These are phyloP conservation scores for Phytoseiulus persimilis DNA, from an alignment of 2,888 invertebrate species.

Conservation along the genomic window DNA sequence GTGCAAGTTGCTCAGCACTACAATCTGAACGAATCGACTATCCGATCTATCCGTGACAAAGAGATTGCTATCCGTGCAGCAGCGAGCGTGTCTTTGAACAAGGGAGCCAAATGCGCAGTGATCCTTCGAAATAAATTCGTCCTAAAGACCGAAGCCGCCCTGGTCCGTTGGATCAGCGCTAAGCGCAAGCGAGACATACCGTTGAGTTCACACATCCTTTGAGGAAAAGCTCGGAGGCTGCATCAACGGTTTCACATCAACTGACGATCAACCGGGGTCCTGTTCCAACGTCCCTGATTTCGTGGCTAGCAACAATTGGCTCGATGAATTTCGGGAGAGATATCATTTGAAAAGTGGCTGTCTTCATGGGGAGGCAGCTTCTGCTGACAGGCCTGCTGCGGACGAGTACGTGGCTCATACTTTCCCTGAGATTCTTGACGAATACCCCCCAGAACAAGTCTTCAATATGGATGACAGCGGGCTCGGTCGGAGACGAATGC, in stretches of 20 bases:
- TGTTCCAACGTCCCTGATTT: constrained; percentile 38
- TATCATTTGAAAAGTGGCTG: constrained; percentile 40
- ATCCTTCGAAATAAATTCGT: no score
- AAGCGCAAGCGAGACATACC: constrained; percentile 36
- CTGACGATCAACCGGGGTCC: no score
- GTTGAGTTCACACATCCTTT: constrained; percentile 40
- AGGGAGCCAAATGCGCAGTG: no score
- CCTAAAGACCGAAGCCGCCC: not conserved
- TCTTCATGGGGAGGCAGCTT: constrained; percentile 39
- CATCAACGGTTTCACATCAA: constrained; percentile 16
- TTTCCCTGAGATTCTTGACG: constrained; percentile 41
- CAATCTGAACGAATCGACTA: no score
- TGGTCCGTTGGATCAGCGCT: constrained; percentile 42
- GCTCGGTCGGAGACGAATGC: constrained; percentile 45
- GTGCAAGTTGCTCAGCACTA: no score
- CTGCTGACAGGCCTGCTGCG: constrained; percentile 40
- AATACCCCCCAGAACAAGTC: constrained; percentile 43
- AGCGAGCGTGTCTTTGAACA: no score
- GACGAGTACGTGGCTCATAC: not conserved
- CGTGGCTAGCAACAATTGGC: constrained; percentile 43
- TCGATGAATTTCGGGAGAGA: constrained; percentile 43
- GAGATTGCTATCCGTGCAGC: no score
- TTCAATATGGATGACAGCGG: constrained; percentile 45
- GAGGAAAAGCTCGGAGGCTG: constrained; percentile 41
- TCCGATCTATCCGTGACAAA: no score